phyloP scores from a whole-genome alignment of 2,888 invertebrate genomes.

The Tridacna crocea region DNA sequence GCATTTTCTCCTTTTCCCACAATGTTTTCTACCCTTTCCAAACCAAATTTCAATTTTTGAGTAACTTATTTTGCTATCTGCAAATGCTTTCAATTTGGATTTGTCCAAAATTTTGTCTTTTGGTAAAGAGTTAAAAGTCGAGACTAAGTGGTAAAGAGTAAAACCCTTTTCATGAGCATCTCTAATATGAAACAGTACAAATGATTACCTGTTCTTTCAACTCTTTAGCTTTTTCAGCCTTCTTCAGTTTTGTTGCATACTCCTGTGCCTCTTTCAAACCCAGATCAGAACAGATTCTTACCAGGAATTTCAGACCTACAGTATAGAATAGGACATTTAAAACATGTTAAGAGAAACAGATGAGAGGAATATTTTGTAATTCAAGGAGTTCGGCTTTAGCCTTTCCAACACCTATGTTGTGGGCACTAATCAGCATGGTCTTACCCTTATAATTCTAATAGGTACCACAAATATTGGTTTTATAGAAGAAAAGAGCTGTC shows the following conservation, averaged over 20 bases:
- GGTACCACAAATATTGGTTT: no score
- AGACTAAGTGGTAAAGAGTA: neutral
- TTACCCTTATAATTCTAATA: no score
- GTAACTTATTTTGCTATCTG: neutral
- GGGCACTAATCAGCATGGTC: no score
- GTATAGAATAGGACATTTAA: neutral
- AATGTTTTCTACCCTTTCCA: no score
- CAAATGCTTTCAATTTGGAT: neutral
- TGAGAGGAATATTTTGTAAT: no score
- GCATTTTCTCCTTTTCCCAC: neutral
- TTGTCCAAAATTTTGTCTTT: neutral
- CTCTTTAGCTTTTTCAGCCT: conserved; percentile 86
- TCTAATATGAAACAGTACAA: neutral
- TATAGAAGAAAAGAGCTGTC: no score
- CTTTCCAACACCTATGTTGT: no score
- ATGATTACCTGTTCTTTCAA: conserved; percentile 78
- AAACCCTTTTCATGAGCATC: neutral
- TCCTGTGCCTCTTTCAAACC: conserved; percentile 95
- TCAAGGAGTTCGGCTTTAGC: no score
- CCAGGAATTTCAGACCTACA: conserved; percentile 92
- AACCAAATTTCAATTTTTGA: no score
- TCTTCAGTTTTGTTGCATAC: conserved; percentile 93
- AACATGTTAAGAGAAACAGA: neutral
- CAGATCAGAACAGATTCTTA: conserved; percentile 94
- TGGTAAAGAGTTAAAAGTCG: neutral